These are phyloP conservation scores for Drosophila sordidapex DNA, from an alignment of 2,888 invertebrate genomes.

Conservation along the genomic window DNA sequence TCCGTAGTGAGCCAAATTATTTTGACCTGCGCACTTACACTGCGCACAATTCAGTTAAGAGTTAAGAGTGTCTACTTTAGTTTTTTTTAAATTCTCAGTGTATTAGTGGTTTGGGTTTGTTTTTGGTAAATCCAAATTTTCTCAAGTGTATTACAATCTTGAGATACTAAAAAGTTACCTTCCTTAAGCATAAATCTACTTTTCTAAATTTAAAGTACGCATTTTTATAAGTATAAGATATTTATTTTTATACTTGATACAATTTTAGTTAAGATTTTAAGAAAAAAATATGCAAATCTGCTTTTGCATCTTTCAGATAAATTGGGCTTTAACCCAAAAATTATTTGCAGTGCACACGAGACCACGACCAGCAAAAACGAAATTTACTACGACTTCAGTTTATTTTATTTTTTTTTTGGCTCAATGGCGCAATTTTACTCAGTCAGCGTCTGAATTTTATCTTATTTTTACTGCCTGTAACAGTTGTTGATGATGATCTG, in stretches of 20 bases:
- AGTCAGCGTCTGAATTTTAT: slow-evolving; percentile 69
- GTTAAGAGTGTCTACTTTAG: background rate
- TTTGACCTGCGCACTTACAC: slow-evolving; percentile 71
- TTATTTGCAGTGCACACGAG: slow-evolving; percentile 46
- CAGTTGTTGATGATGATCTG: slow-evolving; percentile 70
- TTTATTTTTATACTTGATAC: background rate
- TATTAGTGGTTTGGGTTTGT: background rate
- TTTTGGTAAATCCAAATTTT: background rate
- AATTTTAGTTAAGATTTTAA: background rate
- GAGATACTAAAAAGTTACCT: background rate
- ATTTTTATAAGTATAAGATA: background rate
- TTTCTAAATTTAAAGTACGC: background rate
- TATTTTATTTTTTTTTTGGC: slow-evolving; percentile 29
- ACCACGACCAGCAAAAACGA: slow-evolving; percentile 17
- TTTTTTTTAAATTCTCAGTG: too few species aligned
- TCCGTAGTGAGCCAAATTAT: slow-evolving; percentile 72
- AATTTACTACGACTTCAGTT: slow-evolving; percentile 38
- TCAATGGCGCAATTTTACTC: slow-evolving; percentile 71
- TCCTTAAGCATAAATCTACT: background rate
- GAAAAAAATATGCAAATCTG: background rate
- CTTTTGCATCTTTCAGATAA: background rate
- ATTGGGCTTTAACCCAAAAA: background rate
- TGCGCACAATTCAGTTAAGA: slow-evolving; percentile 34
- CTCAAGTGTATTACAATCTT: background rate
- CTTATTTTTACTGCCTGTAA: slow-evolving; percentile 75